These are phyloP conservation scores for Xylocopa sonorina DNA, from an alignment of 1,140 invertebrate species.

Conservation along the genomic window DNA sequence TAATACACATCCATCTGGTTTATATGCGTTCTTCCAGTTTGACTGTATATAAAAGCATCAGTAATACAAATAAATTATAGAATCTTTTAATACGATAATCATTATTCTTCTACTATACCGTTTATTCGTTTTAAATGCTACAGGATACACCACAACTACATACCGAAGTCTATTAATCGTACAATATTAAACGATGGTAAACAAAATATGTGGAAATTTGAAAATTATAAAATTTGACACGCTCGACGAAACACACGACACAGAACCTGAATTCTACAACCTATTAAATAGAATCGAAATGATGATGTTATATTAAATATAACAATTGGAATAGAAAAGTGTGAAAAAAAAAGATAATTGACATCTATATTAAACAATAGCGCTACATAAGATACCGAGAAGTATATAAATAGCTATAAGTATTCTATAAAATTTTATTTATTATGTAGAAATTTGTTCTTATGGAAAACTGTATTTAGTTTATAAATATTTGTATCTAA, in stretches of 20 bases:
- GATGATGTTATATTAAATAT: background rate
- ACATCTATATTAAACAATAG: background rate
- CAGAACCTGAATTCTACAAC: background rate
- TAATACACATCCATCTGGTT: background rate
- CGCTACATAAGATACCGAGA: background rate
- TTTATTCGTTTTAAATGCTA: slow-evolving; percentile 49
- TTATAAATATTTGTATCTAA: slow-evolving; percentile 6
- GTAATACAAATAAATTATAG: slow-evolving; percentile 5
- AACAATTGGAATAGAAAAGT: background rate
- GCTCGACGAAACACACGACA: background rate
- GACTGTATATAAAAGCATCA: no score
- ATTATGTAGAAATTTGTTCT: slow-evolving; percentile 5
- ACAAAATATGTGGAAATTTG: background rate
- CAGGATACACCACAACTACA: slow-evolving; percentile 51
- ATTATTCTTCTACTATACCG: slow-evolving; percentile 22
- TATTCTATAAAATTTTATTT: slow-evolving; percentile 32
- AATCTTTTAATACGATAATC: background rate
- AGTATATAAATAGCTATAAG: background rate
- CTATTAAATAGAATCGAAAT: background rate
- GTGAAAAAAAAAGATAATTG: background rate
- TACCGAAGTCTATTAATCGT: slow-evolving; percentile 7
- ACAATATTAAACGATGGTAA: background rate
- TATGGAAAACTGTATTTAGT: slow-evolving; percentile 20
- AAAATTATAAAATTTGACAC: background rate
- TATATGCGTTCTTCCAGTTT: background rate